Evolutionary conservation across 2,113 vertebrate species (phyloP), one percentile per base, ranked within the genome.

Genomic region (Etia nguti): DNA sequence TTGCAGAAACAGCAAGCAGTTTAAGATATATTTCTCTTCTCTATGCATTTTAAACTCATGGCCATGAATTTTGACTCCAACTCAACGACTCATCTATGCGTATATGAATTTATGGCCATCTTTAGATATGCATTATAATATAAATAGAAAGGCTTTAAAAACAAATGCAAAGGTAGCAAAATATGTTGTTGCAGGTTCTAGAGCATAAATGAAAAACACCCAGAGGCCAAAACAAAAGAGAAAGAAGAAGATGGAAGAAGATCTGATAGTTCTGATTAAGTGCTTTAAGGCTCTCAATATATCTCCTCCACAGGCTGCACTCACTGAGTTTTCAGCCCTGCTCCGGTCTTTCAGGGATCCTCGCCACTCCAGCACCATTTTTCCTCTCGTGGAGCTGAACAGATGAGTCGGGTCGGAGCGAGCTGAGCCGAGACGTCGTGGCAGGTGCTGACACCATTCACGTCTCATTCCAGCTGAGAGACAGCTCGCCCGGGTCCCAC

Each of bases 391-490:
- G 55, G 22, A 26, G 55, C 41, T 50, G 80, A 84, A 68, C 24
- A 26, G 70, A 84, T 38, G 77, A 82, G 22, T 52, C 1, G 54
- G 20, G 68, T 57, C 18, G 1, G 43, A 62, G 48, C 12, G 6
- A 70, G 60, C 43, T 8, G 85, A 81, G 83, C 41, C 4, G 18
- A 86, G 70, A 13, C 4, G 29, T 10, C 31, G 62, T 43, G 34
- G 79, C 88, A 81, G 90, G 88, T 70, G 70, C 52, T 46, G 79
- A 52, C 36, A 79, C 46, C 38, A 5, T 60, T 82, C 6, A 18
- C 12, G 65, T 80, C 83, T 86, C 79, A 36, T 80, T 89, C 77
- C 86, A 81, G 41, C 81, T 73, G 83, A 86, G 83, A 55, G 79
- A 36, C 68, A 80, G 79, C 79, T 86, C 65, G 18, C 83, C 83